Base-by-base conservation (phyloP, 1,140 invertebrate genomes). In the Bombus sibiricus region DNA sequence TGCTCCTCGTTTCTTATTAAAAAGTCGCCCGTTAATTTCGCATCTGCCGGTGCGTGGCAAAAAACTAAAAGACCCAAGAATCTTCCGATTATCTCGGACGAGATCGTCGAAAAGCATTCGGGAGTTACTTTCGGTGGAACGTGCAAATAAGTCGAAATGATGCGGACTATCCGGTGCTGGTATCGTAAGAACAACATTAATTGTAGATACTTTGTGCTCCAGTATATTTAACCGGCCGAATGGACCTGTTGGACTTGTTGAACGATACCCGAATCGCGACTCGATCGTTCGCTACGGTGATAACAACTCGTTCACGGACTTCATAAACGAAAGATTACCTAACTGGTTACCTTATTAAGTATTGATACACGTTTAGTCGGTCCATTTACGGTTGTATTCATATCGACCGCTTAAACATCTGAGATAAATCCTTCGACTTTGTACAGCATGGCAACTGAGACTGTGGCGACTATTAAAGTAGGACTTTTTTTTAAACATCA, bases 301-400 rank as follows among this genome's bases (percentile, higher is more conserved):
- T 89, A 89, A 87, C 72, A 32, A 39, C 37, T 83, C 78, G 25
- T 15, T 71, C 32, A 53, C 47, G 75, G 64, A 90, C 88, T 88
- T 88, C 72, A 88, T 89, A 81, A 89, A 89, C 62, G 43, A 64
- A 72, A 89, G 59, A 88, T 90, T 83, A 89, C 53, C 28, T 41
- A 71, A 78, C 62, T 32, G 64, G 64, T 87, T 90, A 89, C 89
- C 86, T 89, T 80, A 87, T 87, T 83, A 79, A 83, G 57, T 32
- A 68, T 86, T 77, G 47, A 53, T 53, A 22, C 47, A 2, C 47
- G 47, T 53, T 53, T 53, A 53, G 47, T 53, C 47, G 53, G 83
- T 90, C 76, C 79, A 88, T 85, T 90, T 88, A 92, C 88, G 76
- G 78, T 18, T 18, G 6, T 9, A n/a, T 85, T 73, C 81, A 74